These are phyloP conservation scores for Protonibea diacanthus DNA, from an alignment of 2,797 vertebrate species.

Conservation along the genomic window DNA sequence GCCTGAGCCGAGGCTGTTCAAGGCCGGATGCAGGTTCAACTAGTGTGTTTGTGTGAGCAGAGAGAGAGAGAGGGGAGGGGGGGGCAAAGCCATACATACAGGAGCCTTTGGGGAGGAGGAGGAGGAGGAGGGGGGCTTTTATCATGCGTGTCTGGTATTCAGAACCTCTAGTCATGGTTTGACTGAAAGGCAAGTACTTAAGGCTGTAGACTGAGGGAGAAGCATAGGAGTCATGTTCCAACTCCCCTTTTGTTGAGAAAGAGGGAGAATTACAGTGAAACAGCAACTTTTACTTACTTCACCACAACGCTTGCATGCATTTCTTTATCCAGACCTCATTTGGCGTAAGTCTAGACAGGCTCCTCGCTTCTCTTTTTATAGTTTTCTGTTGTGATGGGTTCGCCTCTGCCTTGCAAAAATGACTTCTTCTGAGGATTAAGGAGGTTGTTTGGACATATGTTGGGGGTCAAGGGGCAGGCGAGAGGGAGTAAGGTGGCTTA, in stretches of 20 bases:
- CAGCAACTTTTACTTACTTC: slow-evolving; percentile 25
- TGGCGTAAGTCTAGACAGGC: slow-evolving; percentile 20
- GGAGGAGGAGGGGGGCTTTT: slow-evolving; percentile 73
- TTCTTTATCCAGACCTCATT: slow-evolving; percentile 19
- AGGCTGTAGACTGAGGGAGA: slow-evolving; percentile 60
- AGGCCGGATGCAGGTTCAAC: slow-evolving; percentile 62
- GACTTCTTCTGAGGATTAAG: slow-evolving; percentile 67
- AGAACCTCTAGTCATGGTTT: slow-evolving; percentile 73
- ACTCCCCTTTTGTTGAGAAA: slow-evolving; percentile 55
- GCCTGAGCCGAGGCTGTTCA: slow-evolving; percentile 39
- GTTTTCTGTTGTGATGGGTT: slow-evolving; percentile 28
- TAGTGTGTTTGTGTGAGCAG: slow-evolving; percentile 40
- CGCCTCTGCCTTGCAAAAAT: slow-evolving; percentile 26
- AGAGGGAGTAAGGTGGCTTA: slow-evolving; percentile 62
- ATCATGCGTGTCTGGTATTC: slow-evolving; percentile 81
- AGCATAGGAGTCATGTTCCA: slow-evolving; percentile 61
- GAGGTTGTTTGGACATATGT: slow-evolving; percentile 81
- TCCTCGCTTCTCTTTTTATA: slow-evolving; percentile 5
- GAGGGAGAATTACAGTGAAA: slow-evolving; percentile 46
- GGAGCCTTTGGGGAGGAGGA: slow-evolving; percentile 53
- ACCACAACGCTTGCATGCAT: slow-evolving; percentile 19
- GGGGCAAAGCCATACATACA: slow-evolving; percentile 47
- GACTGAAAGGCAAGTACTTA: slow-evolving; percentile 71
- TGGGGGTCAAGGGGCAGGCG: slow-evolving; percentile 70
- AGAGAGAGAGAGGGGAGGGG: slow-evolving; percentile 13